These are phyloP conservation scores for Mohoua ochrocephala DNA, from an alignment of 2,113 vertebrate species.

Conservation along the genomic window DNA sequence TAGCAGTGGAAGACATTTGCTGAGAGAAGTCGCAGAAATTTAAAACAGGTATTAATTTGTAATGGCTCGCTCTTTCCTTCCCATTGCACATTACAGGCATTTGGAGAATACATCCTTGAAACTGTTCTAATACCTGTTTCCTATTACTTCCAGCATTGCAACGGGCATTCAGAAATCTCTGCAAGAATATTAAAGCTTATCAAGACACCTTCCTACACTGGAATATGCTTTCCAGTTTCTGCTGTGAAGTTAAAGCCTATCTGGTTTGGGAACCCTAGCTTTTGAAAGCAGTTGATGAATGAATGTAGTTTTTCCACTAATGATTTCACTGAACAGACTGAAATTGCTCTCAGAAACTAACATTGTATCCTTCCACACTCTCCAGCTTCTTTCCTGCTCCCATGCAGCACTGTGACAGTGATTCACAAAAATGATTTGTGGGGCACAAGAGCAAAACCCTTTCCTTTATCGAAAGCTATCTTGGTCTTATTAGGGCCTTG, in stretches of 20 bases:
- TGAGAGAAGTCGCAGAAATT: not conserved
- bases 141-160: not conserved
- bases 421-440: not conserved
- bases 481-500: not conserved
- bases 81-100: not conserved
- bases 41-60: not conserved
- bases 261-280: not conserved
- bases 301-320: not conserved
- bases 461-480: not conserved
- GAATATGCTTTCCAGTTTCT: not conserved
- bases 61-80: not conserved
- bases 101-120: not conserved
- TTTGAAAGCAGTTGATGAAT: not conserved
- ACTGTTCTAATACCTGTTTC: not conserved
- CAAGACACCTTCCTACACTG: accelerated
- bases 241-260: not conserved
- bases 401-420: too few species aligned
- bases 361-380: too few species aligned
- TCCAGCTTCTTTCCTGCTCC: too few species aligned
- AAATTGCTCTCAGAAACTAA: not conserved
- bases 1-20: not conserved
- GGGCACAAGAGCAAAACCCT: not conserved
- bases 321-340: not conserved
- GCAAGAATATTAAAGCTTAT: not conserved
- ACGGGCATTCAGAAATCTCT: not conserved